Evolutionary conservation across 2,888 invertebrate genomes (phyloP).

Genomic region (Caenorhabditis sp.): DNA sequence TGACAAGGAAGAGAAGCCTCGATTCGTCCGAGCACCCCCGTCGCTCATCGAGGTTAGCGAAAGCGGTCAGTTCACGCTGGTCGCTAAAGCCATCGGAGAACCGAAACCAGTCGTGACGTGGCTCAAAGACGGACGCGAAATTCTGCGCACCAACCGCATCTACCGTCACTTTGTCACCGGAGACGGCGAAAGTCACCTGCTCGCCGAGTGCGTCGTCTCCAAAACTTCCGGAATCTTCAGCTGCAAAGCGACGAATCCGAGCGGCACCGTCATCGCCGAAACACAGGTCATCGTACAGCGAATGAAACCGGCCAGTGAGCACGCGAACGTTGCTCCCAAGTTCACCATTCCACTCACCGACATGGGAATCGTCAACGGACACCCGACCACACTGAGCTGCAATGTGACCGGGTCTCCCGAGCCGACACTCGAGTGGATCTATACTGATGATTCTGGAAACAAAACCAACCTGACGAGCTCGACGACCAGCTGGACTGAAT

Average conservation of each 20-base stretch:
- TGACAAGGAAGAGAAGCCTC: slow-evolving; percentile 58
- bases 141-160: slow-evolving; percentile 65
- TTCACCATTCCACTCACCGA: slow-evolving; percentile 67
- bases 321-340: slow-evolving; percentile 58
- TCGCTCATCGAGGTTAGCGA: slow-evolving; percentile 70
- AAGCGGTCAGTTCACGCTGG: slow-evolving; percentile 68
- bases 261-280: slow-evolving; percentile 75
- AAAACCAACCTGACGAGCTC: slow-evolving; percentile 57
- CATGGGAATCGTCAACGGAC: slow-evolving; percentile 69
- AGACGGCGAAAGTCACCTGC: slow-evolving; percentile 70
- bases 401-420: slow-evolving; percentile 67
- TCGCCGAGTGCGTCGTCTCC: slow-evolving; percentile 70
- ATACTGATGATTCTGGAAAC: slow-evolving; percentile 66
- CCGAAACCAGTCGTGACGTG: slow-evolving; percentile 72
- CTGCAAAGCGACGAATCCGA: slow-evolving; percentile 80
- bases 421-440: slow-evolving; percentile 71
- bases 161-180: slow-evolving; percentile 68
- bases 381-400: slow-evolving; percentile 69
- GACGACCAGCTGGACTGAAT: slow-evolving; percentile 69
- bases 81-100: slow-evolving; percentile 70
- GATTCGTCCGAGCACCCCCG: slow-evolving; percentile 70
- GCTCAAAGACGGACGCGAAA: slow-evolving; percentile 75
- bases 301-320: slow-evolving; percentile 37
- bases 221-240: slow-evolving; percentile 80
- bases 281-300: slow-evolving; percentile 66